Conservation (phyloP, 2,797 vertebrate genomes). For the Stomatorhinus walkeri region DNA sequence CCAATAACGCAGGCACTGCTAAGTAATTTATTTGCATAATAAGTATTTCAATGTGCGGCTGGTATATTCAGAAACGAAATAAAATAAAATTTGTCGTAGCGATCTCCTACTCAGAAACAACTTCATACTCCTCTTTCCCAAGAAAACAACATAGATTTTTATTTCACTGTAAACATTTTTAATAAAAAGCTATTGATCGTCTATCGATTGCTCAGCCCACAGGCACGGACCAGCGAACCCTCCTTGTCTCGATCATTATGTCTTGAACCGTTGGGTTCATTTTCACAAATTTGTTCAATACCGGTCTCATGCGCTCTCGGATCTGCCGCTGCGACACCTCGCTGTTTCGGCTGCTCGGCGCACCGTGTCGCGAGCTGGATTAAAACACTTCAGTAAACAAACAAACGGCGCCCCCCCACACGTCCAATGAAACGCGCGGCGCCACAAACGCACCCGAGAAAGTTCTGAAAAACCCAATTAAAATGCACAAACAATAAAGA, state of each 20-base stretch:
- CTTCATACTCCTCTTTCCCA: conserved; percentile 34
- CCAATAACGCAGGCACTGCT: conserved; percentile 29
- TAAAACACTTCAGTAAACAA: conserved; percentile 16
- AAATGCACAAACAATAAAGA: conserved; percentile 21
- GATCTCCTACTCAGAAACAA: conserved; percentile 32
- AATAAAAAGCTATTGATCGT: conserved; percentile 76
- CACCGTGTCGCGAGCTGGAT: background rate
- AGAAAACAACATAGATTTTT: conserved; percentile 74
- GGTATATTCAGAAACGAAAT: conserved; percentile 53
- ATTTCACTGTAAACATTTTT: conserved; percentile 73
- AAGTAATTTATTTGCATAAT: conserved; percentile 55
- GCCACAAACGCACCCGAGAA: background rate
- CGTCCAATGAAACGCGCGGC: background rate
- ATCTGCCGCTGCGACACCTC: conserved; percentile 45
- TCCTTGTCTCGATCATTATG: conserved; percentile 67
- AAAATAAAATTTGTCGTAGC: background rate
- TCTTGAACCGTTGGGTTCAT: conserved; percentile 64
- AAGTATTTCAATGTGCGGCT: conserved; percentile 58
- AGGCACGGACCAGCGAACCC: conserved; percentile 55
- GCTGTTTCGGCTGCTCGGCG: conserved; percentile 29
- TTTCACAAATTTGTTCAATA: conserved; percentile 66
- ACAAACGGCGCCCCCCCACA: background rate
- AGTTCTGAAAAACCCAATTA: conserved; percentile 19
- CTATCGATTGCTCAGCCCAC: conserved; percentile 59
- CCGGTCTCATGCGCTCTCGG: conserved; percentile 48